phyloP scores from a whole-genome alignment of 2,113 vertebrate species.

The Glareola pratincola region DNA sequence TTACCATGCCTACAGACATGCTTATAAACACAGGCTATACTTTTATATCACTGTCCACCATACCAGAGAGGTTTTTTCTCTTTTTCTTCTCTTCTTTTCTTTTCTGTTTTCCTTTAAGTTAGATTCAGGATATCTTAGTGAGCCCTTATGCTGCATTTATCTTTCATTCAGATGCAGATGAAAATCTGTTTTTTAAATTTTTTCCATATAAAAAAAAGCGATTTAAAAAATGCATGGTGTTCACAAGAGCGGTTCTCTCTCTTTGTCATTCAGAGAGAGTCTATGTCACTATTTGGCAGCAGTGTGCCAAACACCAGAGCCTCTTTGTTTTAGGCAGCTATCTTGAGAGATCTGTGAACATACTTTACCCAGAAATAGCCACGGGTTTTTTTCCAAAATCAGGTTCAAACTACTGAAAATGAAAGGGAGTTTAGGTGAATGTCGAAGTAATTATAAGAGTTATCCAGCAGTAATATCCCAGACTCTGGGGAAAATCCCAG shows the following conservation, averaged over 20 bases:
- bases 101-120: background rate
- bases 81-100: background rate
- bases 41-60: background rate
- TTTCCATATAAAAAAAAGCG: background rate
- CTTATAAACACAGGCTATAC: background rate
- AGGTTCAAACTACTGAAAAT: background rate
- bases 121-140: background rate
- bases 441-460: background rate
- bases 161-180: background rate
- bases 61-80: rapidly evolving
- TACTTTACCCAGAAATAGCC: background rate
- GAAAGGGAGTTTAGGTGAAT: background rate
- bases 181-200: background rate
- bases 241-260: background rate
- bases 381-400: background rate
- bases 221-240: background rate
- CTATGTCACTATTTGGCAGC: background rate
- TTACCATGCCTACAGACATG: background rate
- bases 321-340: background rate
- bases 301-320: background rate
- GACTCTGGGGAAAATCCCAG: background rate
- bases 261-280: background rate
- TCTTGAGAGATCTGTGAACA: background rate
- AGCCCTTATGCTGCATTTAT: background rate
- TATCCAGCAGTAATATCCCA: background rate